Conservation (phyloP, 2,888 invertebrate species). For the Archaeoteleia sp. region DNA sequence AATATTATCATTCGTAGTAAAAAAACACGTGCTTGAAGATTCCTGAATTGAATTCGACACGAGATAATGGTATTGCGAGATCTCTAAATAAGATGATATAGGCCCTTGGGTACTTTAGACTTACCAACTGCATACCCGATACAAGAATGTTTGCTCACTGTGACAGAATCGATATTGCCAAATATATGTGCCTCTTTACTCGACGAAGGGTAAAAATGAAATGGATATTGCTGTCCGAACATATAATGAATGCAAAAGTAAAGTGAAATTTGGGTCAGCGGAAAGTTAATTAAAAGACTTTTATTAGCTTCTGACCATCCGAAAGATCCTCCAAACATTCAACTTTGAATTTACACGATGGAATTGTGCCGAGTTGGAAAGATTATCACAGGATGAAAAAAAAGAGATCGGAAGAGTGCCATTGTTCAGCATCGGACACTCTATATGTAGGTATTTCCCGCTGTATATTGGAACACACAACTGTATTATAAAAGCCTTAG, state of each 20-base stretch:
- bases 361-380: constrained; percentile 24
- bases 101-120: too few relatives aligned
- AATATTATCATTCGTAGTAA: too few relatives aligned
- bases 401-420: neutral
- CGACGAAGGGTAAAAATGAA: constrained; percentile 18
- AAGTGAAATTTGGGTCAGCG: constrained; percentile 34
- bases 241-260: constrained; percentile 11
- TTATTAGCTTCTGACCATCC: constrained; percentile 30
- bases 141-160: too few relatives aligned
- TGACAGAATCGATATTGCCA: constrained; percentile 10
- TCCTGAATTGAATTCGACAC: too few relatives aligned
- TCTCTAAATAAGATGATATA: too few relatives aligned
- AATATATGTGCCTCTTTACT: constrained; percentile 1
- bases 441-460: neutral
- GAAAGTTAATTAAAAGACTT: constrained; percentile 44
- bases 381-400: constrained; percentile 6
- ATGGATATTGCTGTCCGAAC: constrained; percentile 21
- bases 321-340: constrained; percentile 30
- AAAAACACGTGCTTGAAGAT: too few relatives aligned
- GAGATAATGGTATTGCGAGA: too few relatives aligned
- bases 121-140: too few relatives aligned
- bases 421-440: neutral
- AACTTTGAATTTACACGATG: constrained; percentile 31
- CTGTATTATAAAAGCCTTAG: constrained; percentile 3
- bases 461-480: constrained; percentile 4